Evolutionary conservation across 2,888 invertebrate genomes (phyloP).

Genomic region (Encarsia formosa): DNA sequence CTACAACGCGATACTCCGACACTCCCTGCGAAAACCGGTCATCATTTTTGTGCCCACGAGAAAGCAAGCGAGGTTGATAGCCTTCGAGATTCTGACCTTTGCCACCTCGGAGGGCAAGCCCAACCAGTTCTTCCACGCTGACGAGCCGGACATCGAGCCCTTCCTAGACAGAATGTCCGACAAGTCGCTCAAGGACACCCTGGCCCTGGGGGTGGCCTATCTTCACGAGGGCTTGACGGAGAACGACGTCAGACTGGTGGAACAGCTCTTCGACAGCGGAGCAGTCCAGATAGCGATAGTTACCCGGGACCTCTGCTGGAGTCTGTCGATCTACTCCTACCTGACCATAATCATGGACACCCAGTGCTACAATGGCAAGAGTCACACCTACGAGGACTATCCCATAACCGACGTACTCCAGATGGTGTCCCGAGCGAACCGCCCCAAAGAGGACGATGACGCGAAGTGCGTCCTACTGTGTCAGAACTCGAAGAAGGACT

Average conservation of each 20-base stretch:
- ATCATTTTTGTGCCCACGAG: slow-evolving; percentile 89
- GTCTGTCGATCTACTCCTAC: slow-evolving; percentile 83
- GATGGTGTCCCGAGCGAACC: slow-evolving; percentile 95
- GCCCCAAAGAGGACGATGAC: slow-evolving; percentile 87
- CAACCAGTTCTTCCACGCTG: slow-evolving; percentile 84
- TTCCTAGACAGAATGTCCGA: slow-evolving; percentile 85
- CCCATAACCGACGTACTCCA: slow-evolving; percentile 95
- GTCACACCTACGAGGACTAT: slow-evolving; percentile 92
- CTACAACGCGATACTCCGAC: slow-evolving; percentile 84
- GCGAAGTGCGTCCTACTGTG: slow-evolving; percentile 95
- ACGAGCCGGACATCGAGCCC: slow-evolving; percentile 80
- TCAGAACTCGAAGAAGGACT: slow-evolving; percentile 95
- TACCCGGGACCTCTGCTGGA: slow-evolving; percentile 90
- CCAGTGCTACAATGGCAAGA: slow-evolving; percentile 66
- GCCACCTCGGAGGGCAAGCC: slow-evolving; percentile 86
- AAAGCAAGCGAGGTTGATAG: slow-evolving; percentile 87
- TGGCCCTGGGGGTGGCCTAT: slow-evolving; percentile 94
- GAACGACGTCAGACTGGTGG: slow-evolving; percentile 84
- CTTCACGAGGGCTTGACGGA: slow-evolving; percentile 89
- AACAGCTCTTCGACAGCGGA: slow-evolving; percentile 88
- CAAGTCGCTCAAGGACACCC: slow-evolving; percentile 86
- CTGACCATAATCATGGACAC: slow-evolving; percentile 97
- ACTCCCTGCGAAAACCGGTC: slow-evolving; percentile 80
- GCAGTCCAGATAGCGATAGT: slow-evolving; percentile 92
- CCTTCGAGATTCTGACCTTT: slow-evolving; percentile 91